Percentiles rank a stretch among this genome's conserved stretches.
These are phyloP conservation scores for Caenorhabditis sp. DNA, from an alignment of 2,888 invertebrate species.

Conservation along the genomic window DNA sequence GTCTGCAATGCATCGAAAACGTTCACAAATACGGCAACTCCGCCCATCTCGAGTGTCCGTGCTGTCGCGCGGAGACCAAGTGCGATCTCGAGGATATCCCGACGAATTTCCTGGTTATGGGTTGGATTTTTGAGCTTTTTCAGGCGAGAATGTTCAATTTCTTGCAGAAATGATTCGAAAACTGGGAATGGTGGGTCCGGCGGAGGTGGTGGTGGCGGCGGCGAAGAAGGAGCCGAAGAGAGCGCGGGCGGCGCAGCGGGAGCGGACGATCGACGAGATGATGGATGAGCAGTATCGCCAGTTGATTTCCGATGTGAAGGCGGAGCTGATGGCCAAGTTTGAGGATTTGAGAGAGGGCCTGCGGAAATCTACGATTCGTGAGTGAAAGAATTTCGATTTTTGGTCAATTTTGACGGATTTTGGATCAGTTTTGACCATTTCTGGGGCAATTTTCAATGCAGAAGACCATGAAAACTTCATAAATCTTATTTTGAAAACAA, in stretches of 20 bases:
- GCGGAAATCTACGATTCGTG: background rate
- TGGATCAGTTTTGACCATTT: no score
- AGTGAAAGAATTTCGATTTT: background rate
- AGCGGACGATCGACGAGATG: constrained; percentile 32
- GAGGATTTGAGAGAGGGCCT: constrained; percentile 23
- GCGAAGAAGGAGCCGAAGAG: background rate
- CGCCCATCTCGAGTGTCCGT: constrained; percentile 10
- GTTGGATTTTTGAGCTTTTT: background rate
- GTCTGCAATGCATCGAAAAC: constrained; percentile 32
- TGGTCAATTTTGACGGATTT: no score
- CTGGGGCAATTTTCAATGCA: no score
- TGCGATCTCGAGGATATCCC: background rate
- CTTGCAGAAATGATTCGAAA: constrained; percentile 42
- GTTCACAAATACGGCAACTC: constrained; percentile 44
- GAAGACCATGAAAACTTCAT: no score
- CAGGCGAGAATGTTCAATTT: background rate
- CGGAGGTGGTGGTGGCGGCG: background rate
- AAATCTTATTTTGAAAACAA: no score
- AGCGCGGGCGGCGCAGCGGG: background rate
- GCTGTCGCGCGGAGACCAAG: background rate
- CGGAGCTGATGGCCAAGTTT: constrained; percentile 33
- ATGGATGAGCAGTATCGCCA: constrained; percentile 31
- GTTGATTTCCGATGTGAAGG: constrained; percentile 27
- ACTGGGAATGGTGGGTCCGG: constrained; percentile 22
- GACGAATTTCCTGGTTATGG: background rate